Conservation (phyloP, 2,888 invertebrate species). For the Autographa gamma region DNA sequence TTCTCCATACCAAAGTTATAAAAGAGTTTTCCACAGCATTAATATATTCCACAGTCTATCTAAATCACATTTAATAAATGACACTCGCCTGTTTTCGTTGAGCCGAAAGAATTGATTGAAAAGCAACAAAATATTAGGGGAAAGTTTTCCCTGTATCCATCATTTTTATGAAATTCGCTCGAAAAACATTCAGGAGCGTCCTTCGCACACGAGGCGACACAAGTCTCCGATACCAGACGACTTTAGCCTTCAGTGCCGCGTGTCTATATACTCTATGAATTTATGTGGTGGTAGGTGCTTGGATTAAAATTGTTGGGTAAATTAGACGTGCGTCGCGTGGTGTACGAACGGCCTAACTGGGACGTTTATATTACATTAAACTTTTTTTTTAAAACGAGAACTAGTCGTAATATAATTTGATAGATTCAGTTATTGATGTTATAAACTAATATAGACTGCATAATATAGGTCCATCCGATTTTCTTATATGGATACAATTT, state of each 20-base stretch:
- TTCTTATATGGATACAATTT: too few relatives aligned
- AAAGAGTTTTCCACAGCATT: constrained; percentile 30
- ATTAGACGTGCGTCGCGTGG: too few relatives aligned
- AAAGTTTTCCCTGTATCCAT: constrained; percentile 68
- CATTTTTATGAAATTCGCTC: constrained; percentile 63
- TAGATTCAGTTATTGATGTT: neutral
- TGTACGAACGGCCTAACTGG: neutral
- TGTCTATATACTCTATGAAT: too few relatives aligned
- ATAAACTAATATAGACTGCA: too few relatives aligned
- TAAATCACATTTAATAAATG: constrained; percentile 49
- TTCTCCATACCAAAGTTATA: constrained; percentile 15
- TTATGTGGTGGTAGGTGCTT: too few relatives aligned
- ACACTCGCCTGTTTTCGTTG: constrained; percentile 55
- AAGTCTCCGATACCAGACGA: too few relatives aligned
- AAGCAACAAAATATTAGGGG: constrained; percentile 71
- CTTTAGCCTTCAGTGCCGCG: too few relatives aligned
- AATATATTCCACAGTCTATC: constrained; percentile 34
- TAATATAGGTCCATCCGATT: too few relatives aligned
- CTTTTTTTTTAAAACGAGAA: constrained; percentile 5
- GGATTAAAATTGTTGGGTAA: too few relatives aligned
- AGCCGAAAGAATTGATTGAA: constrained; percentile 64
- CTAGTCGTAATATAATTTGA: constrained; percentile 7
- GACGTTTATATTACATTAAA: constrained; percentile 29
- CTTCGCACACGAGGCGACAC: too few relatives aligned
- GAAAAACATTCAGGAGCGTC: constrained; percentile 59